Evolutionary conservation across 2,888 invertebrate species (phyloP), one percentile per base, ranked within the genome.

Genomic region (Meghimatium bilineatum): DNA sequence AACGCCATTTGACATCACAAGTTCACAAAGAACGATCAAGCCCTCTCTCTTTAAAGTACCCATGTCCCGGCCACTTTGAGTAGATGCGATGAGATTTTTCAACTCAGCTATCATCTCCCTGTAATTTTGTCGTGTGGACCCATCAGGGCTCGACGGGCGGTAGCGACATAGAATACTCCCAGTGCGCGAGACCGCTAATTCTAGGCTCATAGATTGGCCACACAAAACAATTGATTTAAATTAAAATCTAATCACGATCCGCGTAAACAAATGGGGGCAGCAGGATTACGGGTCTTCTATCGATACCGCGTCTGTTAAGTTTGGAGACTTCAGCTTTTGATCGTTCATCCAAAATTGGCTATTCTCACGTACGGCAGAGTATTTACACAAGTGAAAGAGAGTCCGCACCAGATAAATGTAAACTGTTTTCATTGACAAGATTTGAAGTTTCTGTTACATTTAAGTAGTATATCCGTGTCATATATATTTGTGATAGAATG

Each of bases 171-270:
- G 67, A 88, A 88, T 89, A 88, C 85, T 87, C 89, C 89, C 89
- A 20, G 36, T 32, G 89, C 84, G 63, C 32, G 77, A 52, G 74
- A 34, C 52, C 23, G 44, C 78, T 81, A 84, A 85, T 66, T 77
- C 72, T 69, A 63, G 52, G 76, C 82, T 83, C 80, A 69, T 69
- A 56, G 36, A 52, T 76, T 81, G 67, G 36, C 80, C 56, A 29
- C 77, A 74, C 66, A 82, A 79, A 84, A 86, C 86, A 85, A 89
- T 87, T 88, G 87, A 83, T 87, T 85, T 85, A 88, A 87, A 89
- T 89, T 90, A 88, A 88, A 88, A 89, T 88, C 89, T 88, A 89
- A 89, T 89, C 87, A 88, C 87, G 83, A 78, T 86, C 80, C 52
- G 8, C 49, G 71, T 80, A 80, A 80, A 80, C 80, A 80, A 80